Percentiles rank a stretch among this genome's conserved stretches.
These are phyloP conservation scores for Drosophila nannoptera DNA, from an alignment of 1,140 invertebrate species.

Conservation along the genomic window DNA sequence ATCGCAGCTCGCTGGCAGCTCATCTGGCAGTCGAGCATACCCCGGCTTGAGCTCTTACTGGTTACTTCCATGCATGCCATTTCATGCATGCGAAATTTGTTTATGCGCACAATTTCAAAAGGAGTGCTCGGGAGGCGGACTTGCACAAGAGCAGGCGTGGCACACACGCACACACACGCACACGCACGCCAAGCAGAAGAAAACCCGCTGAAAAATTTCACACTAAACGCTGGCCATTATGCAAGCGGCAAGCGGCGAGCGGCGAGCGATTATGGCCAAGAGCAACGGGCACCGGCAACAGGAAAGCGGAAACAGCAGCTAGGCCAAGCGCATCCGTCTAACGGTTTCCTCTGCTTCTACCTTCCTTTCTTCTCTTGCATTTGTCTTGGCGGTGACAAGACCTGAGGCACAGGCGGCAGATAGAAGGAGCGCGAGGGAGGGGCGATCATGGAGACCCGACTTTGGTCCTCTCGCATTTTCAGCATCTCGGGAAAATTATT, in stretches of 20 bases:
- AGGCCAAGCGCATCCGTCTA: conserved; percentile 16
- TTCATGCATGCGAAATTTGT: conserved; percentile 76
- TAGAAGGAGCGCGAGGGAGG: too few relatives aligned
- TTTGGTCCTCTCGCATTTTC: too few relatives aligned
- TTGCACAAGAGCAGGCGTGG: conserved; percentile 1
- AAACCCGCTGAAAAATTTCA: conserved; percentile 58
- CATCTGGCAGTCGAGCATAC: too few relatives aligned
- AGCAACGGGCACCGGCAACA: conserved; percentile 4
- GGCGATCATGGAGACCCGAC: too few relatives aligned
- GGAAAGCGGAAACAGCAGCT: conserved; percentile 21
- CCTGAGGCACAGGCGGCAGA: conserved; percentile 1
- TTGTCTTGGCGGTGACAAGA: conserved; percentile 16
- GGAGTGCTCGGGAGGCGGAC: conserved; percentile 35
- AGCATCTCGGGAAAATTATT: too few relatives aligned
- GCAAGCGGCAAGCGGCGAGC: conserved; percentile 40
- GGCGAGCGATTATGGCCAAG: too few relatives aligned
- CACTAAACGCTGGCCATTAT: conserved; percentile 70
- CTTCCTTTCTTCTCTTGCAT: background rate
- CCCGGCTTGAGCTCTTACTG: too few relatives aligned
- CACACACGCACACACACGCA: conserved; percentile 6
- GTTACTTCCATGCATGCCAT: conserved; percentile 61
- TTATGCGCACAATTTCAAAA: conserved; percentile 74
- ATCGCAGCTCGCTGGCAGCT: too few relatives aligned
- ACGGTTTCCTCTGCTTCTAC: background rate
- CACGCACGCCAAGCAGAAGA: background rate